Percentiles rank a stretch among this genome's conserved stretches.
phyloP scores from a whole-genome alignment of 2,113 vertebrate genomes.

The Heptranchias perlo region DNA sequence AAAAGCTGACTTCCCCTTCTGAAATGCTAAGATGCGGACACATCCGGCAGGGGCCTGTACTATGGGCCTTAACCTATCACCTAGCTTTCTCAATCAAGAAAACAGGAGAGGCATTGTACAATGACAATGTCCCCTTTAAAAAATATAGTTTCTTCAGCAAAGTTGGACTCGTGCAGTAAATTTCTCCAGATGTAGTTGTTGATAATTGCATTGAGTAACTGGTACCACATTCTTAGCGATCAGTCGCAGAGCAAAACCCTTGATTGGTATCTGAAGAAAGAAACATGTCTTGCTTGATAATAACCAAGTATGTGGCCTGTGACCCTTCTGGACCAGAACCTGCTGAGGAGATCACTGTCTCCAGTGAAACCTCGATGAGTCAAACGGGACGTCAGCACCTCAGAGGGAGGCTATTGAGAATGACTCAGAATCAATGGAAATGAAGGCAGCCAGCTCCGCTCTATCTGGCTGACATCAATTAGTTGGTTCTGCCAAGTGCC shows the following conservation, averaged over 20 bases:
- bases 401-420: background rate
- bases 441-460: background rate
- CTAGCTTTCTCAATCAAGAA: too few relatives aligned
- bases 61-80: too few relatives aligned
- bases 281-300: background rate
- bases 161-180: background rate
- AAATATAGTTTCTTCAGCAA: background rate
- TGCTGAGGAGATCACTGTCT: background rate
- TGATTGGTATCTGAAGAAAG: background rate
- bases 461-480: background rate
- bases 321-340: background rate
- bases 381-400: background rate
- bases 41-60: too few relatives aligned
- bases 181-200: background rate
- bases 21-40: background rate
- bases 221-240: background rate
- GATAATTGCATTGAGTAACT: background rate
- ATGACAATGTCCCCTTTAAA: background rate
- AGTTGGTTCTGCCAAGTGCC: background rate
- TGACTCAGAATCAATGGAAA: background rate
- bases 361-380: background rate
- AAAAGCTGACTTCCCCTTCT: background rate
- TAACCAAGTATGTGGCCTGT: too few relatives aligned
- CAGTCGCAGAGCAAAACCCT: background rate
- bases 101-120: too few relatives aligned